Base-by-base conservation (phyloP, 2,888 invertebrate species). In the Mesochorus sp. region DNA sequence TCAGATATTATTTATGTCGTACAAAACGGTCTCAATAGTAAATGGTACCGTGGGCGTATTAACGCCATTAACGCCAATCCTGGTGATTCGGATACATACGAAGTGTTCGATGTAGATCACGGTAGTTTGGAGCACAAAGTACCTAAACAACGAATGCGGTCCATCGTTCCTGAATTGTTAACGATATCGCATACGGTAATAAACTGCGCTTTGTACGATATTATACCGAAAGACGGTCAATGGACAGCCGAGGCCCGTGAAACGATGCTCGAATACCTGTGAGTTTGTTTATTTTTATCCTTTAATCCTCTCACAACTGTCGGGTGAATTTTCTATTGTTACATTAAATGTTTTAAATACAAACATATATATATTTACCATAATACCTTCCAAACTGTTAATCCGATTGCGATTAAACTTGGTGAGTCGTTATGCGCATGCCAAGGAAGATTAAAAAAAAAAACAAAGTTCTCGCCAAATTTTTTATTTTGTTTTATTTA, bases 1-100 rank as follows among this genome's bases (percentile, higher is more conserved):
- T 49, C 90, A 94, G 95, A 94, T 80, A 92, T 93, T 88, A 89
- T 94, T 5, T 96, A 95, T 87, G 91, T 95, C 71, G 94, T 93
- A 0, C 92, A 92, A 85, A 93, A 93, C 85, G 86, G 88, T 57
- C 88, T 86, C 0, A 93, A 94, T 82, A 91, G 92, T 19, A 90
- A 91, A 81, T 97, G 96, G 96, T 94, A 94, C 85, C 93, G 97
- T 67, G 95, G 94, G 6, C 91, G 93, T 55, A 90, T 95, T 0
- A 86, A 91, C 21, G 88, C 85, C 53, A 84, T 87, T 76, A 75
- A 85, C 44, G 79, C 84, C 61, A 51, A 88, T 85, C 42, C 84
- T 84, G 72, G 85, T 0, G 82, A 86, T 0, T 87, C 91, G 1
- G 89, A 91, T 0, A 80, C 86, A 0, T 93, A 92, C 83, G 91